Conservation (phyloP, 2,888 invertebrate species). For the Temnothorax ravouxi region DNA sequence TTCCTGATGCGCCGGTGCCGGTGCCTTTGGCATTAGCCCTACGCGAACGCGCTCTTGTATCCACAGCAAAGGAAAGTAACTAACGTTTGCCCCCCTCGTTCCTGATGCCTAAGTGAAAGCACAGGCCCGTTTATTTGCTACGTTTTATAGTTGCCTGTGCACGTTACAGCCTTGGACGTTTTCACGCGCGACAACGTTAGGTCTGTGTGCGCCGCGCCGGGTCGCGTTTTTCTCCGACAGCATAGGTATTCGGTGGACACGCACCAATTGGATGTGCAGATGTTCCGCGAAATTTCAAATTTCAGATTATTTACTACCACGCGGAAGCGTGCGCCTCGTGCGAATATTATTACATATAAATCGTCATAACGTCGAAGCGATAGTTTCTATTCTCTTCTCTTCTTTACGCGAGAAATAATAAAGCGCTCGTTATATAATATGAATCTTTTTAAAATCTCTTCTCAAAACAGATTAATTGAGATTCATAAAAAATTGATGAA, state of each 20-base stretch:
- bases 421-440: neutral
- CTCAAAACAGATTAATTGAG: neutral
- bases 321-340: too few species aligned
- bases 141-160: conserved; percentile 56
- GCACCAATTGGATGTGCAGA: conserved; percentile 6
- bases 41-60: conserved; percentile 32
- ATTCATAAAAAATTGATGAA: neutral
- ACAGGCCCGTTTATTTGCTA: conserved; percentile 41
- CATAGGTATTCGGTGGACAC: conserved; percentile 7
- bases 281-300: neutral
- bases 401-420: neutral
- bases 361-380: neutral
- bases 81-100: conserved; percentile 43
- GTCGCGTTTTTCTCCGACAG: conserved; percentile 5
- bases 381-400: neutral
- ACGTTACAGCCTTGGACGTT: conserved; percentile 30
- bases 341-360: conserved; percentile 20
- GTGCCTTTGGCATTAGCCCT: conserved; percentile 32
- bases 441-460: neutral
- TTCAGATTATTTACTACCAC: conserved; percentile 3
- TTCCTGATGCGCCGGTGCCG: conserved; percentile 1
- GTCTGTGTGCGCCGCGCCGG: neutral
- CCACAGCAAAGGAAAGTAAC: conserved; percentile 67
- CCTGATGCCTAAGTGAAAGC: conserved; percentile 69
- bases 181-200: conserved; percentile 16